Evolutionary conservation across 2,888 invertebrate genomes (phyloP).

Genomic region (Acleris sparsana): DNA sequence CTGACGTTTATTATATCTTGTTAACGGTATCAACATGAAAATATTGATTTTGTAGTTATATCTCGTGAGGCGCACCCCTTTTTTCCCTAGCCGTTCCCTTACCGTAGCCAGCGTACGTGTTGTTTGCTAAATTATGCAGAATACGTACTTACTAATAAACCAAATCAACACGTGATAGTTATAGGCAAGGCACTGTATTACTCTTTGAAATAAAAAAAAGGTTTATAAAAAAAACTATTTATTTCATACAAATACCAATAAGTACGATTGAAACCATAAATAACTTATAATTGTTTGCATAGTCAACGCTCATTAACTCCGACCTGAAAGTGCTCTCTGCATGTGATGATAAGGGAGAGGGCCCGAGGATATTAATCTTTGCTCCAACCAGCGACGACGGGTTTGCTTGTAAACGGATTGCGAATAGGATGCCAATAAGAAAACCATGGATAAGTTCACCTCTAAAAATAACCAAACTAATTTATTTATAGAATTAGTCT

Average conservation of each 20-base stretch:
- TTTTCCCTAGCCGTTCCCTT: background rate
- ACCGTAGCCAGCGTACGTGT: background rate
- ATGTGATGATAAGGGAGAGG: slow-evolving; percentile 47
- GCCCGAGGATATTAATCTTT: slow-evolving; percentile 39
- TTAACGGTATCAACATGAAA: too few relatives aligned
- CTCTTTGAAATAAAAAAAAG: background rate
- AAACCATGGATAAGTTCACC: slow-evolving; percentile 55
- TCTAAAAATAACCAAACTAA: slow-evolving; percentile 35
- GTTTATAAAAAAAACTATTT: background rate
- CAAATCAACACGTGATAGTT: too few relatives aligned
- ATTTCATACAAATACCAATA: too few relatives aligned
- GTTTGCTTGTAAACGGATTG: slow-evolving; percentile 39
- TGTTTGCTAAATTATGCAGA: too few relatives aligned
- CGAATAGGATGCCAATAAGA: slow-evolving; percentile 32
- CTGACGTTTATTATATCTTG: too few relatives aligned
- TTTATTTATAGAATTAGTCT: background rate
- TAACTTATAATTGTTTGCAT: slow-evolving; percentile 41
- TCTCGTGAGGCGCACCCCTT: background rate
- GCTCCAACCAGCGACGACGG: slow-evolving; percentile 38
- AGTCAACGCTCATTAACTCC: slow-evolving; percentile 56
- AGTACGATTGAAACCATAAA: slow-evolving; percentile 14
- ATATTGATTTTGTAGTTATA: too few relatives aligned
- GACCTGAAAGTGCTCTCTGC: slow-evolving; percentile 53
- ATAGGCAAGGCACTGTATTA: too few relatives aligned
- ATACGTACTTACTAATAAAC: too few relatives aligned